These are phyloP conservation scores for Electrophaes corylata DNA, from an alignment of 2,888 invertebrate species.

Conservation along the genomic window DNA sequence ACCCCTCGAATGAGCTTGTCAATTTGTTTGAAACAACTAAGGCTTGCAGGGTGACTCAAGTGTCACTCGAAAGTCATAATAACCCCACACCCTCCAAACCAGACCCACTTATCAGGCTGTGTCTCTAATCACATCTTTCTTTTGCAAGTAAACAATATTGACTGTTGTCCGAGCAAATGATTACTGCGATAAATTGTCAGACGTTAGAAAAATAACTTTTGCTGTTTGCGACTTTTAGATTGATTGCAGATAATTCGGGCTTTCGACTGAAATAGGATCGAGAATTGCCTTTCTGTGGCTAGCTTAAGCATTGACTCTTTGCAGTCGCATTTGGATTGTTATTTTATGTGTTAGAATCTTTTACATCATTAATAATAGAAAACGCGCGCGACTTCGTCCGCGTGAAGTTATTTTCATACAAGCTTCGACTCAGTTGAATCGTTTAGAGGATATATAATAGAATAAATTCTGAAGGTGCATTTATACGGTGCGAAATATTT, in stretches of 20 bases:
- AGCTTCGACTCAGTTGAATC: too few species aligned
- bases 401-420: too few species aligned
- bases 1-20: too few species aligned
- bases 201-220: slow-evolving; percentile 55
- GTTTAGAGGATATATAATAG: too few species aligned
- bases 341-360: too few species aligned
- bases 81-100: slow-evolving; percentile 37
- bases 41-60: slow-evolving; percentile 31
- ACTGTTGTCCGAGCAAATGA: slow-evolving; percentile 61
- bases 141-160: slow-evolving; percentile 54
- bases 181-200: slow-evolving; percentile 66
- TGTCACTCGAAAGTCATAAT: slow-evolving; percentile 48
- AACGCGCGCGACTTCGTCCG: too few species aligned
- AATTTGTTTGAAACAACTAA: not conserved
- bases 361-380: too few species aligned
- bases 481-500: too few species aligned
- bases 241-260: slow-evolving; percentile 75
- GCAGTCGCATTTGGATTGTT: not conserved
- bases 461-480: too few species aligned
- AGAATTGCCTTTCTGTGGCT: slow-evolving; percentile 38
- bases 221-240: slow-evolving; percentile 67
- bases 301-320: slow-evolving; percentile 4
- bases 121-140: slow-evolving; percentile 41
- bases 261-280: slow-evolving; percentile 48
- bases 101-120: slow-evolving; percentile 31